phyloP scores from a whole-genome alignment of 2,888 invertebrate species.

The Schizaphis graminum region DNA sequence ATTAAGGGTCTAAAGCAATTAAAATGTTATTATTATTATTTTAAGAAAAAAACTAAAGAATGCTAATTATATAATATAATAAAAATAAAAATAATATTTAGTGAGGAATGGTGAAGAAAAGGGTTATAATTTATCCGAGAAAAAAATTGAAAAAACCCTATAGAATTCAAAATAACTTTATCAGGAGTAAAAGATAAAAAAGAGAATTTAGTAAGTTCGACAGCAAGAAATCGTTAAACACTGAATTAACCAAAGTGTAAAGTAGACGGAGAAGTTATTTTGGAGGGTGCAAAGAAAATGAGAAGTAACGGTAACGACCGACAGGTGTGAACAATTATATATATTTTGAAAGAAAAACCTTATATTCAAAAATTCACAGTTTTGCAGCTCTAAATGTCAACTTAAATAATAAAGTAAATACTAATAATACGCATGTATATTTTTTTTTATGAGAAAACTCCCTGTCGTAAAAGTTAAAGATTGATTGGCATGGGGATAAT shows the following conservation, averaged over 20 bases:
- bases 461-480: background rate
- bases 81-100: background rate
- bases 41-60: background rate
- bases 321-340: slow-evolving; percentile 2
- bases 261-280: background rate
- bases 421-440: background rate
- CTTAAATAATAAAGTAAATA: background rate
- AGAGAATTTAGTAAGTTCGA: background rate
- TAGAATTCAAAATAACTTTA: background rate
- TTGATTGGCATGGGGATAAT: background rate
- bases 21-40: background rate
- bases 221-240: slow-evolving; percentile 1
- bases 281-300: background rate
- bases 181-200: background rate
- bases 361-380: background rate
- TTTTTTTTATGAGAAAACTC: background rate
- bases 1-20: background rate
- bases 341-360: background rate
- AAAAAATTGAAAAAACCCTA: background rate
- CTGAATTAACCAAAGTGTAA: background rate
- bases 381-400: background rate
- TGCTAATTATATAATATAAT: background rate
- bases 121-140: background rate
- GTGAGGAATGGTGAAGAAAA: background rate
- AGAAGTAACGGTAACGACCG: background rate